A percentile compares a stretch with the other conserved stretches of the same genome.
These are phyloP conservation scores for Exaiptasia diaphana DNA, from an alignment of 64 coral and sea anemone genomes.

Conservation along the genomic window DNA sequence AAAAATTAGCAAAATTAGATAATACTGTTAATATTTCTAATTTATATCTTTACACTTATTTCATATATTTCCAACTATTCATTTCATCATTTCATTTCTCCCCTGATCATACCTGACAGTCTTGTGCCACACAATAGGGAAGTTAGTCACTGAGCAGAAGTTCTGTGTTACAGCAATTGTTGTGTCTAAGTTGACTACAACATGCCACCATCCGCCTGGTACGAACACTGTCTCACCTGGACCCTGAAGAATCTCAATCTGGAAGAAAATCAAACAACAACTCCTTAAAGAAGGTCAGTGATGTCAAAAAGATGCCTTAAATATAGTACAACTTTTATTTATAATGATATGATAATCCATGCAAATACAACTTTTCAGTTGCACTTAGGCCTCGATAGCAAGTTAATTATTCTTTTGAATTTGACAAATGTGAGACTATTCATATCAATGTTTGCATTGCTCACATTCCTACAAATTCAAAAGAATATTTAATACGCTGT, in stretches of 20 bases:
- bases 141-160: conserved; percentile 89
- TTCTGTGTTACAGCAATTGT: conserved; percentile 96
- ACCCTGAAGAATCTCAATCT: conserved; percentile 95
- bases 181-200: conserved; percentile 92
- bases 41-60: not conserved
- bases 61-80: not conserved
- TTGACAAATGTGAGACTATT: too few relatives aligned
- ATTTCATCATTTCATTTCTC: not conserved
- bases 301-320: too few relatives aligned
- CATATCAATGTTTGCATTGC: too few relatives aligned
- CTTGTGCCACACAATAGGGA: conserved; percentile 94
- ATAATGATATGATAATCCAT: not conserved
- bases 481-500: too few relatives aligned
- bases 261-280: not conserved
- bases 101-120: conserved; percentile 77
- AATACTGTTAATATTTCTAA: not conserved
- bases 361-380: not conserved
- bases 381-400: not conserved
- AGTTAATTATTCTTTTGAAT: not conserved
- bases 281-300: not conserved
- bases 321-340: not conserved
- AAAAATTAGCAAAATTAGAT: too few relatives aligned
- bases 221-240: conserved; percentile 97
- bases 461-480: too few relatives aligned
- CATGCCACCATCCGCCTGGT: conserved; percentile 98